phyloP scores from a whole-genome alignment of 2,113 vertebrate genomes.

The Pteruthius melanotis region DNA sequence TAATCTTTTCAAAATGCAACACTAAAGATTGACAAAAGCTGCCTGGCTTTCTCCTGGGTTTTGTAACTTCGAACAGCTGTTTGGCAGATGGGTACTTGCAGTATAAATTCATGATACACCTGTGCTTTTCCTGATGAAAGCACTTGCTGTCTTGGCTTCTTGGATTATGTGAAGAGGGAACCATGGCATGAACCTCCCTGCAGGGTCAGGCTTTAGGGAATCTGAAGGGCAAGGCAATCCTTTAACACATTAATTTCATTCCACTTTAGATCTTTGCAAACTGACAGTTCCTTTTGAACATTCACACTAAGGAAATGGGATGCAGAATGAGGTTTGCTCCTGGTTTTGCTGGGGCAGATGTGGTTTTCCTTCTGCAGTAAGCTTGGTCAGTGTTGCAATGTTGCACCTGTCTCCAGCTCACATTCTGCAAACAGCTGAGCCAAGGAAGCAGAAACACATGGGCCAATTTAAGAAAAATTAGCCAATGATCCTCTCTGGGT shows the following conservation, averaged over 20 bases:
- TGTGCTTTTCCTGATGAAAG: neutral
- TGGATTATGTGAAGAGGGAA: neutral
- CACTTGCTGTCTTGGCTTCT: neutral
- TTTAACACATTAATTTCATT: neutral
- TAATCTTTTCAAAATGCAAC: neutral
- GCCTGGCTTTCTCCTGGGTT: neutral
- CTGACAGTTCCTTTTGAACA: neutral
- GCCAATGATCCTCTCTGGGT: neutral
- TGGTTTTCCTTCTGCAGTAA: neutral
- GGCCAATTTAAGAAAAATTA: neutral
- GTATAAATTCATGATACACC: neutral
- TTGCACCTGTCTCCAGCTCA: neutral
- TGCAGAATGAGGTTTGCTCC: neutral
- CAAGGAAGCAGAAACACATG: neutral
- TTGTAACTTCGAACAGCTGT: neutral
- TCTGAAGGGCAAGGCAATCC: neutral
- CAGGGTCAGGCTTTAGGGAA: neutral
- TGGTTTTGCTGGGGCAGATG: neutral
- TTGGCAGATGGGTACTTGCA: neutral
- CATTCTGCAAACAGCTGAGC: neutral
- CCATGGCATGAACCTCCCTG: accelerated
- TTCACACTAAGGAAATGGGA: neutral
- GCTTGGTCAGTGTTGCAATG: neutral
- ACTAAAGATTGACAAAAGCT: neutral
- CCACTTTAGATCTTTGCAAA: neutral